A percentile compares a stretch with the other conserved stretches of the same genome.
phyloP scores from a whole-genome alignment of 1,140 invertebrate species.

The Pogonomyrmex californicus region DNA sequence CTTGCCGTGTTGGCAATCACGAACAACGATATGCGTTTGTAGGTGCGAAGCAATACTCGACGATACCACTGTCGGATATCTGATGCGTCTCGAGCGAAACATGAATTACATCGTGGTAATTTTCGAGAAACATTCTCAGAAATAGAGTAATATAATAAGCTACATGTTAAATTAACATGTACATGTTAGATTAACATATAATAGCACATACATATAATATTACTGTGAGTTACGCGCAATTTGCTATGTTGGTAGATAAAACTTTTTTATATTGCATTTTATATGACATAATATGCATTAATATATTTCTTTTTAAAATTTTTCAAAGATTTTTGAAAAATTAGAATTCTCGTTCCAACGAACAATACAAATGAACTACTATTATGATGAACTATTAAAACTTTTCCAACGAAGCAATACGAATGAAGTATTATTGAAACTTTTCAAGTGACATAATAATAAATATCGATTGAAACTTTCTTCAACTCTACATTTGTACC shows the following conservation, averaged over 20 bases:
- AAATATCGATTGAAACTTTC: not conserved
- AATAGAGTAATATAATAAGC: not conserved
- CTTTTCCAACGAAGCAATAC: not conserved
- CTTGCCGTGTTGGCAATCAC: not conserved
- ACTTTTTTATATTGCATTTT: not conserved
- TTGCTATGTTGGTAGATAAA: not conserved
- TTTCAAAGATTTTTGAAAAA: too few species aligned
- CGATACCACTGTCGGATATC: not conserved
- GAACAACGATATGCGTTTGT: not conserved
- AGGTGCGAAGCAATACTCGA: not conserved
- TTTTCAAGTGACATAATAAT: not conserved
- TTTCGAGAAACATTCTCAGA: not conserved
- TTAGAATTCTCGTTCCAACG: too few species aligned
- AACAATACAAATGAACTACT: too few species aligned
- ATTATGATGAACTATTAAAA: not conserved
- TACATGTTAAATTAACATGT: not conserved
- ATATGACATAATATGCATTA: not conserved
- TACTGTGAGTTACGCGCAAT: not conserved
- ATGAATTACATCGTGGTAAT: not conserved
- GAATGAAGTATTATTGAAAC: not conserved
- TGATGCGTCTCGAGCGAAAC: not conserved
- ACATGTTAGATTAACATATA: not conserved
- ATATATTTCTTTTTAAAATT: too few species aligned
- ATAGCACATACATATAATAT: too few species aligned
- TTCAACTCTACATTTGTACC: not conserved